Evolutionary conservation across 2,888 invertebrate genomes (phyloP), one percentile per base, ranked within the genome.

Genomic region (Mythimna loreyi): DNA sequence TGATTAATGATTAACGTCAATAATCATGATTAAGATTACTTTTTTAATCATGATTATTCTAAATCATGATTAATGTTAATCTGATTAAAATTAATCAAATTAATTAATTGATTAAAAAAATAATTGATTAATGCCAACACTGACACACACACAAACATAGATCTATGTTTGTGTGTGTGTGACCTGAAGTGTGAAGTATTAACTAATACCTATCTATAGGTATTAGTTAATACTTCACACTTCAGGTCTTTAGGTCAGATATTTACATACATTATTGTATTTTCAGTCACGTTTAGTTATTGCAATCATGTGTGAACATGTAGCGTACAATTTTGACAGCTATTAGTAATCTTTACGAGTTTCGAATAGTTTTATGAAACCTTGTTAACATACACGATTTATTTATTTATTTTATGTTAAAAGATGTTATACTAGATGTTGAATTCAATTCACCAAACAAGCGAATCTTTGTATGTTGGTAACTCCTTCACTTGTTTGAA

Each of bases 171-270:
- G n/a, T n/a, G n/a, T n/a, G n/a, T n/a, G n/a, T n/a, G n/a, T n/a
- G n/a, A n/a, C n/a, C n/a, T n/a, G n/a, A n/a, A n/a, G n/a, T n/a
- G n/a, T n/a, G n/a, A n/a, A n/a, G n/a, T n/a, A n/a, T n/a, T n/a
- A n/a, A n/a, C n/a, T n/a, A n/a, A n/a, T n/a, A n/a, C n/a, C n/a
- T n/a, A n/a, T n/a, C n/a, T n/a, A n/a, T n/a, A n/a, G n/a, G n/a
- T 57, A 70, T 81, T 70, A 78, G 60, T 63, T 74, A 68, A 78
- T 66, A 74, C 61, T 68, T 68, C 58, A 72, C 78, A 78, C 66
- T 25, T 73, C 47, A 59, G 77, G 81, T 85, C 82, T 85, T 80
- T 83, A 70, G 85, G 86, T 87, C 86, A 87, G 70, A 74, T 76
- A 74, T 84, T 81, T 81, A 63, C 79, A 85, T 85, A 76, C 66